A percentile compares a stretch with the other conserved stretches of the same genome.
Evolutionary conservation across 2,113 vertebrate genomes (phyloP).

Genomic region (Tachuris rubrigastra): DNA sequence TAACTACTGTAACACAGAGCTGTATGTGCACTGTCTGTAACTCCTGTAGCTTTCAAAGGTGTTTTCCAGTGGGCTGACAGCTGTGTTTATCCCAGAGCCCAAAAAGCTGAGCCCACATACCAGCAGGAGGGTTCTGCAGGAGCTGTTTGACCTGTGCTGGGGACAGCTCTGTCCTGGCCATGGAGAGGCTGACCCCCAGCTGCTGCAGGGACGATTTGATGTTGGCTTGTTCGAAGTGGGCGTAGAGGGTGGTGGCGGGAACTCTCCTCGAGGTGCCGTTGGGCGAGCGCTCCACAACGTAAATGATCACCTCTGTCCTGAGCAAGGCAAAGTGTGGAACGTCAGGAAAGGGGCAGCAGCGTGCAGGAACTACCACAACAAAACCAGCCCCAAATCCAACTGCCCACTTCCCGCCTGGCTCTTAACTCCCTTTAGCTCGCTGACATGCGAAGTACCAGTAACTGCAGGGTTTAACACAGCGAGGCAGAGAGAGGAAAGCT

Average conservation of each 20-base stretch:
- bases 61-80: not conserved
- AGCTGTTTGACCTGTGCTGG: conserved; percentile 92
- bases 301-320: conserved; percentile 95
- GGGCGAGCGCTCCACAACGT: conserved; percentile 91
- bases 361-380: fast-evolving
- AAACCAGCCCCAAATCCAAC: not conserved
- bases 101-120: conserved; percentile 60
- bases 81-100: not conserved
- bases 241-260: conserved; percentile 81
- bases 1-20: not conserved
- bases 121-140: conserved; percentile 91
- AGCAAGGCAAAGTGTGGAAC: fast-evolving
- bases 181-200: conserved; percentile 85
- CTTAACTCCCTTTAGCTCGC: not conserved
- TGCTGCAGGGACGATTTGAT: conserved; percentile 87
- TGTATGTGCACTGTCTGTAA: not conserved
- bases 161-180: conserved; percentile 89
- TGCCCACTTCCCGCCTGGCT: not conserved
- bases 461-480: not conserved
- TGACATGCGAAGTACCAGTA: not conserved
- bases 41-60: not conserved
- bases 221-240: conserved; percentile 87
- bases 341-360: not conserved
- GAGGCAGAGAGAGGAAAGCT: not conserved
- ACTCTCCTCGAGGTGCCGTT: conserved; percentile 94